Conservation (phyloP, 2,797 vertebrate species). For the Girardinus metallicus region DNA sequence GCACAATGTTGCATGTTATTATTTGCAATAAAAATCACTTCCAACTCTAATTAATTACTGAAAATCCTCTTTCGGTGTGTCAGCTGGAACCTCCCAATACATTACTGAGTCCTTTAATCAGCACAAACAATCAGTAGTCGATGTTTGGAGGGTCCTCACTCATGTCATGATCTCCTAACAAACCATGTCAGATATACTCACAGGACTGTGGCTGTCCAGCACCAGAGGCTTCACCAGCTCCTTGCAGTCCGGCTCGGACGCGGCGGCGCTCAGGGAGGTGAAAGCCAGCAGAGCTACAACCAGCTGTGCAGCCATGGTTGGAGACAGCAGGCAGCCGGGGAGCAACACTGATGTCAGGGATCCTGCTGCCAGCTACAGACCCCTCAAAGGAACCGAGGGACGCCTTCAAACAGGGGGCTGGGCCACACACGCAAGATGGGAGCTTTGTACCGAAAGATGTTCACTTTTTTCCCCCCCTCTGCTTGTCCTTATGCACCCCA, state of each 20-base stretch:
- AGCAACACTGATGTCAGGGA: constrained; percentile 56
- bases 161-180: constrained; percentile 9
- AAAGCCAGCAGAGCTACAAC: constrained; percentile 69
- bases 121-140: background rate
- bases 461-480: background rate
- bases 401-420: constrained; percentile 63
- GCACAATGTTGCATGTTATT: background rate
- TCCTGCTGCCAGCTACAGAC: constrained; percentile 53
- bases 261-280: constrained; percentile 62
- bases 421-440: constrained; percentile 35
- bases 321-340: constrained; percentile 60
- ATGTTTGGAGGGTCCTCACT: constrained; percentile 6
- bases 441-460: background rate
- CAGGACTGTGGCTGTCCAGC: constrained; percentile 77
- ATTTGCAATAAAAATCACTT: background rate
- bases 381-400: constrained; percentile 43
- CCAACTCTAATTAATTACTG: background rate
- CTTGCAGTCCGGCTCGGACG: constrained; percentile 70
- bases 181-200: constrained; percentile 64
- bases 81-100: background rate
- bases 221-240: constrained; percentile 75
- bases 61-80: background rate
- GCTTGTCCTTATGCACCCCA: background rate
- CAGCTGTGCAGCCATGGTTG: constrained; percentile 73
- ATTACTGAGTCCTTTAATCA: background rate